These are phyloP conservation scores for Dysdera silvatica DNA, from an alignment of 1,140 invertebrate species.

Conservation along the genomic window DNA sequence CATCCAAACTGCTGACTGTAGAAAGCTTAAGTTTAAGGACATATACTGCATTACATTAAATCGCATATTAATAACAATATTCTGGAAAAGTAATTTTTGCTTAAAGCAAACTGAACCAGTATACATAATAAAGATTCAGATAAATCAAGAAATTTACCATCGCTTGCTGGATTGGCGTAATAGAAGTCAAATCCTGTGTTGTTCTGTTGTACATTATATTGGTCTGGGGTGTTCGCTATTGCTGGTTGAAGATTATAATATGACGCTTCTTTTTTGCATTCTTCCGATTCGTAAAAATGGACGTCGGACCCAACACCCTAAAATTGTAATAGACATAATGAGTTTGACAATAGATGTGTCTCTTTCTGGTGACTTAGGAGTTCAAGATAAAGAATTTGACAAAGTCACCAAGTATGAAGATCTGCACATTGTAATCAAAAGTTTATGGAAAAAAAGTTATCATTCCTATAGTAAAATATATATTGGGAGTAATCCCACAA, in stretches of 20 bases:
- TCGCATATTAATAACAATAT: neutral
- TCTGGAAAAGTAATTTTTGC: neutral
- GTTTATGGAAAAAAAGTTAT: too few relatives aligned
- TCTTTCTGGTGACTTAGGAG: too few relatives aligned
- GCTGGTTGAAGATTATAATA: slow-evolving; percentile 20
- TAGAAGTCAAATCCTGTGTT: slow-evolving; percentile 3
- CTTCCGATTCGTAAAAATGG: slow-evolving; percentile 20
- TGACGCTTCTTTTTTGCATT: slow-evolving; percentile 15
- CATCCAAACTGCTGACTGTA: neutral
- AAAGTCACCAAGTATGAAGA: too few relatives aligned
- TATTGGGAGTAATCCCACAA: too few relatives aligned
- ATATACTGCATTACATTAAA: neutral
- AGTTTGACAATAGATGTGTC: too few relatives aligned
- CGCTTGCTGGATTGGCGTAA: slow-evolving; percentile 4
- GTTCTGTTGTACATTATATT: slow-evolving; percentile 18
- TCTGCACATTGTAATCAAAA: too few relatives aligned
- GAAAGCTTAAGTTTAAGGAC: neutral
- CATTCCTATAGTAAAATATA: too few relatives aligned
- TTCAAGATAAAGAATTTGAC: too few relatives aligned
- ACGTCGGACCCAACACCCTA: slow-evolving; percentile 26
- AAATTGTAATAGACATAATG: too few relatives aligned
- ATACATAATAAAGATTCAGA: neutral
- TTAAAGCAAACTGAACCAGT: neutral
- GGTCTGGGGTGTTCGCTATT: slow-evolving; percentile 8
- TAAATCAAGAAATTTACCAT: neutral